phyloP scores from a whole-genome alignment of 1,140 invertebrate genomes.

The Hylyphantes graminicola region DNA sequence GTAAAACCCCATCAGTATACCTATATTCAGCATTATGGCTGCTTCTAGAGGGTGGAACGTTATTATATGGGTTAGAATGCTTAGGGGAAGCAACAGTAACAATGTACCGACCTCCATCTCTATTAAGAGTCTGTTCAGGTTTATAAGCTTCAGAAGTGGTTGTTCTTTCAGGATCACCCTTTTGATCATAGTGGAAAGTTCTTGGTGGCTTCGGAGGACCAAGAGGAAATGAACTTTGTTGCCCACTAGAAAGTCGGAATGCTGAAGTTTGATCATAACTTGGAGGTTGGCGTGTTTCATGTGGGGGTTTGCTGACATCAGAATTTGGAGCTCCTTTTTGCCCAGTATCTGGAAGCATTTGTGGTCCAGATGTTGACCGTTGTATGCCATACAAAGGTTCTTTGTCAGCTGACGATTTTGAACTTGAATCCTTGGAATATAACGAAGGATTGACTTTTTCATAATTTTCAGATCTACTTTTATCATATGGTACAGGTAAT shows the following conservation, averaged over 20 bases:
- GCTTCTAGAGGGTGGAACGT: not conserved
- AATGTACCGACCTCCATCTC: slow-evolving; percentile 58
- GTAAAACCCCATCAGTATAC: slow-evolving; percentile 7
- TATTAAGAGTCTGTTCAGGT: slow-evolving; percentile 28
- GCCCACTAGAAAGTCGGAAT: not conserved
- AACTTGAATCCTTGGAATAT: slow-evolving; percentile 21
- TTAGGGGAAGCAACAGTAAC: slow-evolving; percentile 62
- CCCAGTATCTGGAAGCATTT: slow-evolving; percentile 14
- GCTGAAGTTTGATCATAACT: slow-evolving; percentile 26
- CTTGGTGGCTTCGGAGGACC: slow-evolving; percentile 61
- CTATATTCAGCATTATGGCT: slow-evolving; percentile 12
- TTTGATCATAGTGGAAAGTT: slow-evolving; percentile 55
- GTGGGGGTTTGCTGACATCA: not conserved
- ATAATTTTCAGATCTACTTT: slow-evolving; percentile 24
- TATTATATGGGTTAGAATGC: slow-evolving; percentile 35
- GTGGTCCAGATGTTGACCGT: slow-evolving; percentile 49
- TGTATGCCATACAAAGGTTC: slow-evolving; percentile 47
- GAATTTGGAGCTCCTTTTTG: slow-evolving; percentile 21
- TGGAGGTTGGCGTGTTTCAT: no score
- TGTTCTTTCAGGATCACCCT: no score
- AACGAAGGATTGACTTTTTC: slow-evolving; percentile 9
- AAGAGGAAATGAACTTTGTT: slow-evolving; percentile 13
- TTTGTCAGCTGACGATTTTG: slow-evolving; percentile 11
- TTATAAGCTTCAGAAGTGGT: slow-evolving; percentile 22
- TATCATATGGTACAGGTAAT: slow-evolving; percentile 40